Evolutionary conservation across 2,797 vertebrate species (phyloP).

Genomic region (Morus bassanus): DNA sequence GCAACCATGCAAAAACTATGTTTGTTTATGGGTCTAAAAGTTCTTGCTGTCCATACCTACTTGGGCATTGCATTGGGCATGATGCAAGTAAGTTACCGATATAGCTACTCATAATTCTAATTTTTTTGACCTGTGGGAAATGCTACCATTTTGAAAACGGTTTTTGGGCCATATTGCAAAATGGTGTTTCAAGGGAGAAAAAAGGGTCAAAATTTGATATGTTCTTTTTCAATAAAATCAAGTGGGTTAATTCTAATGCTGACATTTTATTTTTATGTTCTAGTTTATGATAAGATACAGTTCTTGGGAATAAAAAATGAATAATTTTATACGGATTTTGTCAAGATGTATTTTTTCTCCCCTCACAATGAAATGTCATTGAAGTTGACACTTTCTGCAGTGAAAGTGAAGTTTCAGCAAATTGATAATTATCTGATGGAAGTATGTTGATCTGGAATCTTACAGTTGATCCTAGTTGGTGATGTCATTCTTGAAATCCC

Average conservation of each 20-base stretch:
- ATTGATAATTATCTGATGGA: not conserved
- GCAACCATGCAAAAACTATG: not conserved
- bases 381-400: not conserved
- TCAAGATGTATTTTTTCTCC: not conserved
- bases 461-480: not conserved
- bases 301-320: not conserved
- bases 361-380: not conserved
- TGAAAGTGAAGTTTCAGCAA: not conserved
- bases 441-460: not conserved
- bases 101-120: not conserved
- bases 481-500: not conserved
- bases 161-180: not conserved
- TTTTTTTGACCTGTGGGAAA: not conserved
- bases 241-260: not conserved
- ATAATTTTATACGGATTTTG: not conserved
- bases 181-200: not conserved
- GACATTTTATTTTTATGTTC: not conserved
- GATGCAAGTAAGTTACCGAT: constrained; percentile 15
- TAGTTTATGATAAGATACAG: not conserved
- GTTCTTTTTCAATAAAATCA: not conserved
- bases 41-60: constrained; percentile 4
- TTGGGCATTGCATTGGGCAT: not conserved
- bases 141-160: not conserved
- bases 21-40: constrained; percentile 35
- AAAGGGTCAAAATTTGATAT: not conserved